Evolutionary conservation across 2,113 vertebrate genomes (phyloP).

Genomic region (Willisornis vidua): DNA sequence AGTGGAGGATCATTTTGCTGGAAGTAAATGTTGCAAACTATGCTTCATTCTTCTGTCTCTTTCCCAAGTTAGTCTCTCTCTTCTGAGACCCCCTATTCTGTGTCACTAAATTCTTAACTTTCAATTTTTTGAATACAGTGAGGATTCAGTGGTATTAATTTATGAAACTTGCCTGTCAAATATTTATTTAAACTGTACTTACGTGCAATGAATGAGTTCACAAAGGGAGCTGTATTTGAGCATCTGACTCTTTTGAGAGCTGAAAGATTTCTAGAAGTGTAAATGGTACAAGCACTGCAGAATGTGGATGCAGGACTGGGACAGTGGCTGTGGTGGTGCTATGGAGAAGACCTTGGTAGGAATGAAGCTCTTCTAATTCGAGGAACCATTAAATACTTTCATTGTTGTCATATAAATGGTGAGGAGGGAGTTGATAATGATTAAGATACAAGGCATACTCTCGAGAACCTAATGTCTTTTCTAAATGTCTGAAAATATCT

Average conservation of each 20-base stretch:
- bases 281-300: accelerated
- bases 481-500: not conserved
- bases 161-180: not conserved
- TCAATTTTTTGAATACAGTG: not conserved
- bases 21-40: not conserved
- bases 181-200: not conserved
- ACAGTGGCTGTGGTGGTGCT: not conserved
- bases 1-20: not conserved
- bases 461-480: not conserved
- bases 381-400: not conserved
- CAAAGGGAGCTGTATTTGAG: not conserved
- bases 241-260: not conserved
- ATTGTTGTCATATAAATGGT: accelerated
- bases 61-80: not conserved
- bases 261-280: not conserved
- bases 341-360: not conserved
- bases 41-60: not conserved
- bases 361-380: not conserved
- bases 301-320: not conserved
- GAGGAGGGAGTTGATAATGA: not conserved
- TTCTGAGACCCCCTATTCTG: not conserved
- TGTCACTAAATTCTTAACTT: not conserved
- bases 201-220: not conserved
- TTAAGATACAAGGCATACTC: not conserved
- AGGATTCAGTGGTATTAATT: not conserved